Evolutionary conservation across 2,113 vertebrate genomes (phyloP), one percentile per base, ranked within the genome.

Genomic region (Fregetta grallaria): DNA sequence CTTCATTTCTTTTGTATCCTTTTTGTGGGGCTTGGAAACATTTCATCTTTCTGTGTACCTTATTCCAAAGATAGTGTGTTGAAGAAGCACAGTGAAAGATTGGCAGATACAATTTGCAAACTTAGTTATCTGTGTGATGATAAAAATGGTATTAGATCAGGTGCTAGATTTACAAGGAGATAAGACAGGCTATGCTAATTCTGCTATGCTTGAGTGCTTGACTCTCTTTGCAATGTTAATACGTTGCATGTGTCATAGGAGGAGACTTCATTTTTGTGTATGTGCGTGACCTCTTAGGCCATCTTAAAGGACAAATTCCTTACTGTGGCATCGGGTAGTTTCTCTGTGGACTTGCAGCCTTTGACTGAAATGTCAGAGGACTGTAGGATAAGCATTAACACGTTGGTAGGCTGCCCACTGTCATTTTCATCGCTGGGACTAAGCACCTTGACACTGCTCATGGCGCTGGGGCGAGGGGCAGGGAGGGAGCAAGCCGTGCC

Each of bases 361-460:
- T 59, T 68, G 30, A 6, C 26, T 55, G 76, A 82, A 71, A 22
- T 45, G 56, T 16, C 16, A 65, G 75, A 32, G 30, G 25, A 20
- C 38, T 16, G 20, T 45, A 71, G 38, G 50, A 65, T 13, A 11
- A 71, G 18, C 11, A 9, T 36, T 14, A 55, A 13, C 0, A 0
- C 4, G 0, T 15, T 26, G 30, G 26, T 22, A 13, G n/a, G 18
- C 4, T 58, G 22, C 22, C 19, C 2, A 0, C 36, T 25, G 29
- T 3, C 36, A 5, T 25, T 85, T 62, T 38, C 34, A 13, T 20
- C 4, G 3, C 56, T 2, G 1, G 32, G 56, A 38, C 50, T 38
- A 8, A 65, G 63, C 17, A 32, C 49, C 15, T 13, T 30, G 36
- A 13, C 3, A 1, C n/a, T 38, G 49, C 55, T 80, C 0, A 0